Conservation (phyloP, 2,888 invertebrate genomes). For the Torymus texanus region DNA sequence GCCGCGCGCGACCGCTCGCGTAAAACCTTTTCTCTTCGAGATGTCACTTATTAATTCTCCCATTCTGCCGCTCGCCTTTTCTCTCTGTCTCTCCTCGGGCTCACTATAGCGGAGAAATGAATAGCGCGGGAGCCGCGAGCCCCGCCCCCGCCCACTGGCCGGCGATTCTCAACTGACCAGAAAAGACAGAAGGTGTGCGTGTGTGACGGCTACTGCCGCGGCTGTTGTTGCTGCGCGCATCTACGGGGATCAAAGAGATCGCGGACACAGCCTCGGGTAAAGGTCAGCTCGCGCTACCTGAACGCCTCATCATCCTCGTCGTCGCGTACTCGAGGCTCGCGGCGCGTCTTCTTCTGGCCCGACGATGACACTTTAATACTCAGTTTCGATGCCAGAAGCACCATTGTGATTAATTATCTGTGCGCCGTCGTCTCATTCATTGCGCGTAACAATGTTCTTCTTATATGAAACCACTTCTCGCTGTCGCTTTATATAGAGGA, state of each 20-base stretch:
- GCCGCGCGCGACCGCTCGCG: conserved; percentile 58
- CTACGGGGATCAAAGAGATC: conserved; percentile 58
- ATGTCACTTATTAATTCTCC: conserved; percentile 75
- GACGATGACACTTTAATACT: conserved; percentile 61
- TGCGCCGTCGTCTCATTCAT: conserved; percentile 9
- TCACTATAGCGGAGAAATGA: conserved; percentile 60
- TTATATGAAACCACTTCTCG: no score
- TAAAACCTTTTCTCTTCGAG: conserved; percentile 69
- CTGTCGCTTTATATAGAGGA: conserved; percentile 20
- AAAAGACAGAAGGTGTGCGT: conserved; percentile 57
- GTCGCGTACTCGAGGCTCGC: conserved; percentile 50
- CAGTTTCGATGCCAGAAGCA: conserved; percentile 57
- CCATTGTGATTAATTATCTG: conserved; percentile 67
- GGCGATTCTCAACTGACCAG: conserved; percentile 57
- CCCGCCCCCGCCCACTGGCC: conserved; percentile 29
- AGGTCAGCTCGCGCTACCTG: conserved; percentile 73
- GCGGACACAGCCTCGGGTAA: conserved; percentile 62
- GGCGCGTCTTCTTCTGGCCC: conserved; percentile 60
- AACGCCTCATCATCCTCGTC: conserved; percentile 59
- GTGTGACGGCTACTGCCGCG: neutral
- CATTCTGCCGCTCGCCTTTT: conserved; percentile 62
- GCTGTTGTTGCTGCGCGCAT: conserved; percentile 19
- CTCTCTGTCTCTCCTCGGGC: no score
- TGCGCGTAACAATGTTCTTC: conserved; percentile 21
- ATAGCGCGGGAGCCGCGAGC: conserved; percentile 65